Percentiles rank a stretch among this genome's conserved stretches.
Evolutionary conservation across 2,113 vertebrate species (phyloP).

Genomic region (Hiodon tergisus): DNA sequence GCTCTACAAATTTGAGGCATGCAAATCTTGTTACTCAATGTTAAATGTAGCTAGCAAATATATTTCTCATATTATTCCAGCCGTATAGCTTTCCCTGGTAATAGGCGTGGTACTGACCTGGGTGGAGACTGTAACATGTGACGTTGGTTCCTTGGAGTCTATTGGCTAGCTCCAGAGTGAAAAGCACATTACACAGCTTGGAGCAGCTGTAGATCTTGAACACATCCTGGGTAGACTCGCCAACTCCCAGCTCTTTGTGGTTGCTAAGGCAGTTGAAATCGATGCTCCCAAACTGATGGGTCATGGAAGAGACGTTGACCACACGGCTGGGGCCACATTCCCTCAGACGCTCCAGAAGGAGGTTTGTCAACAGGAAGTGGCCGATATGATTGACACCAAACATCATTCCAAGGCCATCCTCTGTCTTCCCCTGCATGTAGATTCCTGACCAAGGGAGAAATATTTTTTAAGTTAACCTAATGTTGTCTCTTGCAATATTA

Average conservation of each 20-base stretch:
- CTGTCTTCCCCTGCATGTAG: slow-evolving; percentile 44
- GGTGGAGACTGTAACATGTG: slow-evolving; percentile 46
- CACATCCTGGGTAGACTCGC: slow-evolving; percentile 11
- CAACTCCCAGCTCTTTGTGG: slow-evolving; percentile 37
- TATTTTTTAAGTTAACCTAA: not conserved
- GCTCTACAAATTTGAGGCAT: not conserved
- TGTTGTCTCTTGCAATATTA: no score
- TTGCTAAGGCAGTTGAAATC: slow-evolving; percentile 42
- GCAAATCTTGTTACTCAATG: no score
- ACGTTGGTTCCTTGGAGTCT: slow-evolving; percentile 40
- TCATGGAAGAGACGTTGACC: slow-evolving; percentile 41
- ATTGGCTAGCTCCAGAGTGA: slow-evolving; percentile 48
- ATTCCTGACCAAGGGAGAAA: slow-evolving; percentile 40
- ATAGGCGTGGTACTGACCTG: slow-evolving; percentile 33
- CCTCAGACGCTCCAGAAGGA: slow-evolving; percentile 47
- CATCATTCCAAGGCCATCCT: slow-evolving; percentile 46
- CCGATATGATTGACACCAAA: slow-evolving; percentile 54
- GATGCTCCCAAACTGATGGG: slow-evolving; percentile 36
- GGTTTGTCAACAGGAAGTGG: slow-evolving; percentile 53
- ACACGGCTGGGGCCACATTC: slow-evolving; percentile 42
- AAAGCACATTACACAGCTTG: slow-evolving; percentile 53
- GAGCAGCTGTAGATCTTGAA: slow-evolving; percentile 42
- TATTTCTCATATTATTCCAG: not conserved
- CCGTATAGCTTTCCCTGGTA: not conserved
- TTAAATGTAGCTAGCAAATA: no score